phyloP scores from a whole-genome alignment of 2,888 invertebrate genomes.

The Drosophila kokeensis region DNA sequence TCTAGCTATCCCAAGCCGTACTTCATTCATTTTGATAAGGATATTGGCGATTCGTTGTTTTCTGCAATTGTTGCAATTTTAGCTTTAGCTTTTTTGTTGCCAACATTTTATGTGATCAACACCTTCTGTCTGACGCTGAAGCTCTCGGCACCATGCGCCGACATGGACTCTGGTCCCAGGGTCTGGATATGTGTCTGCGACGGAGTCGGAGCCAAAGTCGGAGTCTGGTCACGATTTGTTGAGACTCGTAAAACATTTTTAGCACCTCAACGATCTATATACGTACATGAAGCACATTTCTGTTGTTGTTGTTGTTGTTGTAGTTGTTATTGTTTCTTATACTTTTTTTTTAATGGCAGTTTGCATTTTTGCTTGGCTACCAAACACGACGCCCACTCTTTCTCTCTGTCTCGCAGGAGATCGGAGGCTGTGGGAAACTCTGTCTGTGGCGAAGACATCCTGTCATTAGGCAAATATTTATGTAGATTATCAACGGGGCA shows the following conservation, averaged over 20 bases:
- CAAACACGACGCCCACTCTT: constrained; percentile 72
- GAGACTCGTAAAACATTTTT: constrained; percentile 83
- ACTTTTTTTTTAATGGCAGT: constrained; percentile 64
- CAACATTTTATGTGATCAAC: constrained; percentile 69
- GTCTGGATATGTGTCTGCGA: constrained; percentile 30
- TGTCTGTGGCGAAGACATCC: constrained; percentile 58
- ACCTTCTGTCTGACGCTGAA: constrained; percentile 62
- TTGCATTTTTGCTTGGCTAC: constrained; percentile 65
- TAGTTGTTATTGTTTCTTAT: constrained; percentile 22
- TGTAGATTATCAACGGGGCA: constrained; percentile 60
- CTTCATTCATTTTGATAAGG: background rate
- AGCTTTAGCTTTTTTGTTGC: constrained; percentile 21
- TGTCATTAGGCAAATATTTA: constrained; percentile 79
- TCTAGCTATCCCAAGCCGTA: background rate
- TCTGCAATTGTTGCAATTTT: background rate
- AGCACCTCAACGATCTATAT: constrained; percentile 78
- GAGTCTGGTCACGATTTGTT: constrained; percentile 81
- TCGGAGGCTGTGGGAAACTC: constrained; percentile 64
- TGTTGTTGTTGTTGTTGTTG: constrained; percentile 12
- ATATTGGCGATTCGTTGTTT: constrained; percentile 25
- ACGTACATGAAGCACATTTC: constrained; percentile 43
- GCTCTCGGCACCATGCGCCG: constrained; percentile 24
- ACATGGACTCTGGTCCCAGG: constrained; percentile 35
- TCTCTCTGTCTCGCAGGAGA: constrained; percentile 5
- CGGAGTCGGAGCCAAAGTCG: constrained; percentile 46